phyloP scores from a whole-genome alignment of 2,888 invertebrate genomes.

The Helleia helle region DNA sequence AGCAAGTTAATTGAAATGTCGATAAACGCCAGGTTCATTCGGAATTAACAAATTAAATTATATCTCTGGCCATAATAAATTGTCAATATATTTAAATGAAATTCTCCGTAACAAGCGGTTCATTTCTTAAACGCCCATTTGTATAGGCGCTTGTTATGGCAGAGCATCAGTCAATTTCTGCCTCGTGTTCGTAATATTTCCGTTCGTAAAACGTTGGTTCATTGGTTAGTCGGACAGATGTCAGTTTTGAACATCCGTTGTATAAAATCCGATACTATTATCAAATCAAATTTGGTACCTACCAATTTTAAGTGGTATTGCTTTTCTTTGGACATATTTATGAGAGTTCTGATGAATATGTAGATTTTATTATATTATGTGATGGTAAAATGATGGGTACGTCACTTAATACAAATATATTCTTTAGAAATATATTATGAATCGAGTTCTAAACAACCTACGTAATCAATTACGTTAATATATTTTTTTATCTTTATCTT shows the following conservation, averaged over 20 bases:
- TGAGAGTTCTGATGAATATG: too few species aligned
- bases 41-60: not conserved
- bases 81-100: not conserved
- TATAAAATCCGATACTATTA: too few species aligned
- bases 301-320: not conserved
- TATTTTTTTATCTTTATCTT: too few species aligned
- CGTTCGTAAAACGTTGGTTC: constrained; percentile 1
- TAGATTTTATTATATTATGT: too few species aligned
- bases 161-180: constrained; percentile 16
- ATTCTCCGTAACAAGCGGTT: constrained; percentile 4
- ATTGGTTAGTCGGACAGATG: constrained; percentile 4
- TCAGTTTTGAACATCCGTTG: not conserved
- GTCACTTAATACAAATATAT: too few species aligned
- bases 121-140: constrained; percentile 2
- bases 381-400: too few species aligned
- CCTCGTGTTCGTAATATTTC: constrained; percentile 6
- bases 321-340: not conserved
- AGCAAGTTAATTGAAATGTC: too few species aligned
- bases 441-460: too few species aligned
- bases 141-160: constrained; percentile 5
- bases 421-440: too few species aligned
- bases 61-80: too few species aligned
- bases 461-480: too few species aligned
- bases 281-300: not conserved
- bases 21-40: too few species aligned